Evolutionary conservation across 2,113 vertebrate genomes (phyloP), one percentile per base, ranked within the genome.

Genomic region (Daboia siamensis): DNA sequence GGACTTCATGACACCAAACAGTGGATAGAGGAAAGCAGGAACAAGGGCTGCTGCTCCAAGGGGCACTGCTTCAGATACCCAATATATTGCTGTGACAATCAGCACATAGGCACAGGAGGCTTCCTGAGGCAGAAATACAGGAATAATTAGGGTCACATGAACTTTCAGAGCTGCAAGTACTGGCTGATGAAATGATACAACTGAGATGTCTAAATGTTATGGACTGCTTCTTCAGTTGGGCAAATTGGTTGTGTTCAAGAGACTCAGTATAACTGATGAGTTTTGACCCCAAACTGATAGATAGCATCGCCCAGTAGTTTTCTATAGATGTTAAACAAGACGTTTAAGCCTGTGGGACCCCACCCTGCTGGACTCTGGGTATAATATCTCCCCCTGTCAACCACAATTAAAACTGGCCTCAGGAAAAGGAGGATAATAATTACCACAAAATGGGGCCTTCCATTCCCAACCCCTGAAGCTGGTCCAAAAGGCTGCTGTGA

Each of bases 1-100:
- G 95, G 99, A 99, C 93, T 99, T 99, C 51, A 99, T 98, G 21
- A 99, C 99, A 93, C 99, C 99, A 48, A 99, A 99, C 93, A 99
- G 98, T 0, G 99, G 99, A 89, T 99, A 99, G 5, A 99, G 98
- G 96, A 99, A 99, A 57, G 99, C 99, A 0, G 99, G 99, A 33
- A 99, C 98, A 92, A 99, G 97, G 24, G 99, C 99, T 20, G 99
- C 99, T 29, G 99, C 99, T 61, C 99, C 99, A 1, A 99, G 97
- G 0, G 99, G 99, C 86, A 99, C 99, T 0, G 98, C 99, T 97
- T 99, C 99, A 0, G 99, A 99, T 54, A 99, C 98, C 99, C 99
- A 99, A 96, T 98, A 99, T 24, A 99, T 97, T 0, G 99, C 99
- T 0, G 99, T 99, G 95, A 99, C 99, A 0, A 99, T 97, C 94